Base-by-base conservation (phyloP, 2,888 invertebrate genomes). In the Encarsia formosa region DNA sequence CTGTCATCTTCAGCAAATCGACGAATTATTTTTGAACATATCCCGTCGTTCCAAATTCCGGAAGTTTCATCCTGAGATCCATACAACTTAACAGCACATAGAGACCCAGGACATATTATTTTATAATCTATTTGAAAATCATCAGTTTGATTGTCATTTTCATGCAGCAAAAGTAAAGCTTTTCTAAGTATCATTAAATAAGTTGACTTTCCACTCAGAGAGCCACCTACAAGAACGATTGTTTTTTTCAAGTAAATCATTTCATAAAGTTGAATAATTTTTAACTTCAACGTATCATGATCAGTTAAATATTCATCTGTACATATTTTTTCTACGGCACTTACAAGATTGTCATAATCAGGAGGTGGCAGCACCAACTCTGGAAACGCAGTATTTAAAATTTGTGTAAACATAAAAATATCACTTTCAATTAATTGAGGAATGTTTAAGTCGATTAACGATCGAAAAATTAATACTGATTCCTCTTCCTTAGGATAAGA, bases 191-290 rank as follows among this genome's bases (percentile, higher is more conserved):
- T 74, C 51, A 76, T 70, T 24, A 75, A 67, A 3, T 79, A 74
- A 52, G 74, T 73, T 2, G 82, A 79, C 69, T 84, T 84, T 15
- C 81, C 81, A 37, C 78, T 64, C 6, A 77, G 69, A 8, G 73
- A 51, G 13, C 78, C 75, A 4, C 82, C 81, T 22, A 80, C 75
- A 24, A 73, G 65, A 73, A 83, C 79, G 59, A 82, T 76, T n/a
- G 79, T 77, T 61, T 78, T 78, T 54, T 78, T 69, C 22, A 79
- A 76, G 39, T 77, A 73, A 74, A 82, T 77, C 75, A 80, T 78
- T 65, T 82, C 81, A 54, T 80, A 79, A 4, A 79, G 75, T 68
- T 83, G 81, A 29, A 81, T 73, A n/a, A 81, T 71, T 70, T 83
- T 83, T 44, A 78, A 50, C 50, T 73, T 68, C 56, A 83, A 79